These are phyloP conservation scores for Didymodactylos carnosus DNA, from an alignment of 2,888 invertebrate species.

Conservation along the genomic window DNA sequence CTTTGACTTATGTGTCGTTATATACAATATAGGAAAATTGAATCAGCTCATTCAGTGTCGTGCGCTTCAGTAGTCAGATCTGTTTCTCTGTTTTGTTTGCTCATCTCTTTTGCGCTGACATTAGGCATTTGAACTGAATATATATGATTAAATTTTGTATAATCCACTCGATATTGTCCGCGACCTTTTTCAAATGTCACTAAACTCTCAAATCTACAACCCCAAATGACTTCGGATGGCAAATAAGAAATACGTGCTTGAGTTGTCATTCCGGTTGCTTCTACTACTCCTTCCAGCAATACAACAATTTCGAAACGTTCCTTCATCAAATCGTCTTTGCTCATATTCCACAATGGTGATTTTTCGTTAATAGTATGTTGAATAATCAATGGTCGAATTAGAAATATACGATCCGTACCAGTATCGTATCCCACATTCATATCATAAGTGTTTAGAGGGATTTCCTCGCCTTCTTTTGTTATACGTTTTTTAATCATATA, in stretches of 20 bases:
- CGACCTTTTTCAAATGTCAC: constrained; percentile 34
- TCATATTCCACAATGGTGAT: constrained; percentile 72
- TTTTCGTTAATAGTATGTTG: constrained; percentile 78
- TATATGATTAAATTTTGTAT: constrained; percentile 32
- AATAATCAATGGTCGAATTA: constrained; percentile 92
- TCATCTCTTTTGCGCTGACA: constrained; percentile 7
- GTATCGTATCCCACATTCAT: constrained; percentile 70
- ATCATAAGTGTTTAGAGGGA: constrained; percentile 84
- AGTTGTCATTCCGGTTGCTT: constrained; percentile 42
- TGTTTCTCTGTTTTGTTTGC: too few species aligned
- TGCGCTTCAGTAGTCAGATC: too few species aligned
- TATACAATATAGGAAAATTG: too few species aligned
- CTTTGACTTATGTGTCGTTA: too few species aligned
- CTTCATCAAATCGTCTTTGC: constrained; percentile 68
- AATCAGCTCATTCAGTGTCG: too few species aligned
- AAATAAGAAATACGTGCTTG: constrained; percentile 39
- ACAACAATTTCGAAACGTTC: constrained; percentile 88
- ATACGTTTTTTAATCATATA: constrained; percentile 81
- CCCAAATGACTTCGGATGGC: constrained; percentile 35
- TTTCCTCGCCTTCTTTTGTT: constrained; percentile 70
- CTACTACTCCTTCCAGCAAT: constrained; percentile 58
- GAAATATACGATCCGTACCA: constrained; percentile 74
- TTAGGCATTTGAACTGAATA: constrained; percentile 27
- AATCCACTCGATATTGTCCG: constrained; percentile 33
- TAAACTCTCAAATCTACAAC: constrained; percentile 32